Evolutionary conservation across 2,888 invertebrate genomes (phyloP).

Genomic region (Athalia circularis): DNA sequence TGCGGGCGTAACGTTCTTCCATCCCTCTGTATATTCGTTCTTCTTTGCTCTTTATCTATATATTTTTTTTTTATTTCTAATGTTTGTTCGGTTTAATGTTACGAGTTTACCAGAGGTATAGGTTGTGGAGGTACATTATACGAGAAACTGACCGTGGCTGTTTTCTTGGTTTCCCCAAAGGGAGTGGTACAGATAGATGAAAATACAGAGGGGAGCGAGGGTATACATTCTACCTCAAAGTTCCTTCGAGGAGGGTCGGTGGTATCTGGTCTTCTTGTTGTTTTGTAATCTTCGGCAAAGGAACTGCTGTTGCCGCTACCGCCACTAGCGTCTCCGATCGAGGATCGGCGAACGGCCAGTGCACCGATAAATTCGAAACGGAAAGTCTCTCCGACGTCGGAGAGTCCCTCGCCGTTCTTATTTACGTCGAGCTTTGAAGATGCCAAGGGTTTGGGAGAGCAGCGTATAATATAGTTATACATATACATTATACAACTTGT

Average conservation of each 20-base stretch:
- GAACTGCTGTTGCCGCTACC: not conserved
- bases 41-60: too few relatives aligned
- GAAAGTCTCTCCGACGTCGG: slow-evolving; percentile 18
- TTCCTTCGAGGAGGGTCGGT: not conserved
- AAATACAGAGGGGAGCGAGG: not conserved
- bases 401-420: not conserved
- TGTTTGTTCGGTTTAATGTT: not conserved
- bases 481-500: not conserved
- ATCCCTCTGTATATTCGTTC: too few relatives aligned
- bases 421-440: slow-evolving; percentile 29
- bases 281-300: slow-evolving; percentile 11
- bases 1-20: too few relatives aligned
- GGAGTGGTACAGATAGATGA: not conserved
- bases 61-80: too few relatives aligned
- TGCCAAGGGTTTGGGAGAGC: slow-evolving; percentile 5
- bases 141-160: slow-evolving; percentile 17
- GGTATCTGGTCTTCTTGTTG: not conserved
- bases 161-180: slow-evolving; percentile 1
- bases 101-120: slow-evolving; percentile 1
- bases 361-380: slow-evolving; percentile 26
- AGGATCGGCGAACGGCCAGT: slow-evolving; percentile 4
- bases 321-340: not conserved
- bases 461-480: slow-evolving; percentile 8
- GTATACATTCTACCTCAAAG: slow-evolving; percentile 12
- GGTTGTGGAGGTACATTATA: not conserved